Percentiles rank a stretch among this genome's conserved stretches.
Evolutionary conservation across 2,113 vertebrate genomes (phyloP).

Genomic region (Chaetodon trifascialis): DNA sequence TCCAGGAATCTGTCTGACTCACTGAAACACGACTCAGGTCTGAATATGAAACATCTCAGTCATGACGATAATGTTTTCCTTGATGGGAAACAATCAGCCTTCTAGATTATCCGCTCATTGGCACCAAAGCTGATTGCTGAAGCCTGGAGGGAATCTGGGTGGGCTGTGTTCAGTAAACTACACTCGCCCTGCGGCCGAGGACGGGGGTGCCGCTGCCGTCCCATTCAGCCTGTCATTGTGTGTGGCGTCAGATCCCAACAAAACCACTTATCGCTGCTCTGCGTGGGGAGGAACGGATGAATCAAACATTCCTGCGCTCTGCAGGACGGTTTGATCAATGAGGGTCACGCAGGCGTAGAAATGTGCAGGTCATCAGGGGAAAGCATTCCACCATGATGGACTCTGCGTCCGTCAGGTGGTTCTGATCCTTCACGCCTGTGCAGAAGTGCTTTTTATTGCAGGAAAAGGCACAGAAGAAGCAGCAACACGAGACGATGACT

Average conservation of each 20-base stretch:
- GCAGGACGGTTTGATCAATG: constrained; percentile 44
- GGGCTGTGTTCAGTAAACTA: constrained; percentile 18
- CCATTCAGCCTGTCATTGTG: constrained; percentile 38
- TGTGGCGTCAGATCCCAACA: constrained; percentile 33
- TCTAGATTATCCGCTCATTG: constrained; percentile 31
- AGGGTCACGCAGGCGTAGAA: constrained; percentile 25
- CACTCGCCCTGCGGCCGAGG: background rate
- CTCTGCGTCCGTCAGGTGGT: background rate
- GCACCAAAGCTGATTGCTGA: constrained; percentile 14
- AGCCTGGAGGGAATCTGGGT: background rate
- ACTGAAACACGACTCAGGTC: background rate
- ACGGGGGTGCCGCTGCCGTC: constrained; percentile 7
- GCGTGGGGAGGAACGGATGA: constrained; percentile 30
- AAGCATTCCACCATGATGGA: background rate
- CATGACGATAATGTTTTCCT: background rate
- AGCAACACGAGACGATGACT: background rate
- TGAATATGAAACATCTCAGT: background rate
- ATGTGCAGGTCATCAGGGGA: constrained; percentile 8
- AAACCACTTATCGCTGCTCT: constrained; percentile 31
- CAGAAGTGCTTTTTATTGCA: background rate
- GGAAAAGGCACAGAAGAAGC: background rate
- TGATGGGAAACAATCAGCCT: background rate
- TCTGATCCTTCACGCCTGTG: background rate
- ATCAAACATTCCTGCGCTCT: constrained; percentile 35
- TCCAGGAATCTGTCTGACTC: background rate